A percentile compares a stretch with the other conserved stretches of the same genome.
These are phyloP conservation scores for Diachrysia chrysitis DNA, from an alignment of 2,888 invertebrate species.

Conservation along the genomic window DNA sequence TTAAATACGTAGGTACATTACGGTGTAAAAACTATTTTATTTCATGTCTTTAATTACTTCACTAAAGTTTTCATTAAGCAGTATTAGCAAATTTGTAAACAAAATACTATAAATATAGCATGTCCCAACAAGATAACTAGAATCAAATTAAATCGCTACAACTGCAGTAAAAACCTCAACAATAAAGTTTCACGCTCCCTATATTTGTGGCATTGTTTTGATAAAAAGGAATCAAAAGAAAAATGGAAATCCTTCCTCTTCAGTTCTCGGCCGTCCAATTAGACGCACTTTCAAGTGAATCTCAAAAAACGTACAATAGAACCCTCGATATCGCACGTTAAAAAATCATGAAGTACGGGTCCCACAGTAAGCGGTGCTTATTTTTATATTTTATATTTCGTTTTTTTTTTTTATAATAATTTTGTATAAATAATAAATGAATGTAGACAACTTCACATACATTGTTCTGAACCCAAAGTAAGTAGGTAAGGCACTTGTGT, in stretches of 20 bases:
- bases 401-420: too few species aligned
- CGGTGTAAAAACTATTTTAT: too few species aligned
- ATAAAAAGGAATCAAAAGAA: conserved; percentile 54
- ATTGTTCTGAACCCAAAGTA: too few species aligned
- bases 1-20: too few species aligned
- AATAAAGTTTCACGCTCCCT: conserved; percentile 33
- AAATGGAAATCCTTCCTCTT: conserved; percentile 69
- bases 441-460: too few species aligned
- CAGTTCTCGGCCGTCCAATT: conserved; percentile 78
- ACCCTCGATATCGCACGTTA: conserved; percentile 80
- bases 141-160: background rate
- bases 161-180: conserved; percentile 36
- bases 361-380: conserved; percentile 47
- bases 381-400: too few species aligned
- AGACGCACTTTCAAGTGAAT: conserved; percentile 75
- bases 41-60: too few species aligned
- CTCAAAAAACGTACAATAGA: conserved; percentile 79
- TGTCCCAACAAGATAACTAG: background rate
- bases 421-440: too few species aligned
- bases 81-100: too few species aligned
- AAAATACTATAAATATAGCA: too few species aligned
- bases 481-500: too few species aligned
- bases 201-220: conserved; percentile 52
- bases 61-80: too few species aligned
- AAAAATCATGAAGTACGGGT: conserved; percentile 72